Base-by-base conservation (phyloP, 2,888 invertebrate genomes). In the Nyleta sp. region DNA sequence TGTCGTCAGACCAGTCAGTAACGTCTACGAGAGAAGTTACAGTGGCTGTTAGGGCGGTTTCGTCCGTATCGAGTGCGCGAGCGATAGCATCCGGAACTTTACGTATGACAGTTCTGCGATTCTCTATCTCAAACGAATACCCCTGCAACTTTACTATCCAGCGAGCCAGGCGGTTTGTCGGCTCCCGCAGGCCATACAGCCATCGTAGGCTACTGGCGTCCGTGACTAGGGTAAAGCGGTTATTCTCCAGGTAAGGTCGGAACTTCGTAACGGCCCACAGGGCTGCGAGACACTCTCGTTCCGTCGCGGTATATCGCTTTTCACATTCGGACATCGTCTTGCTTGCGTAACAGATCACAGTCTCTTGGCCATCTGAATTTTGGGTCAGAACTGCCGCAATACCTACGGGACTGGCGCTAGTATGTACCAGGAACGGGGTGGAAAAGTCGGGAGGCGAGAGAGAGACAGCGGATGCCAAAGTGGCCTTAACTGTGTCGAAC, bases 261-360 rank as follows among this genome's bases (percentile, higher is more conserved):
- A 79, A 80, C 20, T 78, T 80, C 40, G 59, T 38, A 1, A 84
- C 44, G 7, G 78, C 62, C 76, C 76, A 80, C 1, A 84, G 10
- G 4, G 81, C 71, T 0, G 82, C 82, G 1, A 84, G 46, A 42
- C 81, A 84, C 24, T 84, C 83, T 38, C 18, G 53, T 59, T 81
- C 80, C 0, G 81, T 83, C 3, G 50, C 53, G 17, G 72, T 62
- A 18, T 80, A 84, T 2, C 67, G 72, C 10, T 20, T 38, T 33
- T 83, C 81, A 0, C 73, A 17, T 2, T 50, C 44, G 2, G 57
- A 20, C 8, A 83, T 31, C 35, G 35, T 35, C 2, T n/a, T 8
- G 35, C 35, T 76, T 24, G 78, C 81, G 83, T 84, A 85, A 83
- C 87, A 86, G 87, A 44, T 44, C 2, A 44, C 17, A 2, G 10